Conservation (phyloP, 2,888 invertebrate species). For the Hartigia nigra region DNA sequence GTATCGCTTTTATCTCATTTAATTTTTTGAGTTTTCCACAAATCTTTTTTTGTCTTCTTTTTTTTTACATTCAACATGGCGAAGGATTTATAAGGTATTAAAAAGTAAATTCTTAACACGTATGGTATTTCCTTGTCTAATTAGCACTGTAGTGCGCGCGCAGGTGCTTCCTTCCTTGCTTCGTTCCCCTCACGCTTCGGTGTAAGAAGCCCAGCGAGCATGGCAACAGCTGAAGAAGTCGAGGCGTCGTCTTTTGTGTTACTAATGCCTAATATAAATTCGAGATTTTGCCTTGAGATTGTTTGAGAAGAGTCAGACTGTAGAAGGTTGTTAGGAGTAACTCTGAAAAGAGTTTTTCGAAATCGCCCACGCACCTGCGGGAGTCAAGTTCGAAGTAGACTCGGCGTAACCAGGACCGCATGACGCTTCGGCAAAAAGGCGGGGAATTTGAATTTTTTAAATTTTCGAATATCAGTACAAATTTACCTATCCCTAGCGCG, state of each 20-base stretch:
- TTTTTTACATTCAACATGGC: background rate
- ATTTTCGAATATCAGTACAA: background rate
- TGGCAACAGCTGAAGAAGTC: slow-evolving; percentile 39
- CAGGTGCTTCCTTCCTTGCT: slow-evolving; percentile 37
- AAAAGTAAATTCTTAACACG: slow-evolving; percentile 15
- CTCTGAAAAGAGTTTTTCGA: background rate
- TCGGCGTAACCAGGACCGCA: background rate
- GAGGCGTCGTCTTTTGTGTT: slow-evolving; percentile 21
- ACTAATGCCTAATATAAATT: slow-evolving; percentile 36
- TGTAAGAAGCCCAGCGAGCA: background rate
- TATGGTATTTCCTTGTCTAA: slow-evolving; percentile 46
- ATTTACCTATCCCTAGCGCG: background rate
- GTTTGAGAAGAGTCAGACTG: background rate
- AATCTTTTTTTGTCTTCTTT: background rate
- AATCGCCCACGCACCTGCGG: background rate
- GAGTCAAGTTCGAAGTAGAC: background rate
- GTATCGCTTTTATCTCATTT: background rate
- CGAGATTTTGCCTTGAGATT: slow-evolving; percentile 29
- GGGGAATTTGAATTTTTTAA: background rate
- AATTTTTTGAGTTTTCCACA: background rate
- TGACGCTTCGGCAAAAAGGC: background rate
- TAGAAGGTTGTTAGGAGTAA: background rate
- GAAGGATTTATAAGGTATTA: background rate
- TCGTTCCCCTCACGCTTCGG: slow-evolving; percentile 22
- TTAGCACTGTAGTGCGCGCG: slow-evolving; percentile 39